Base-by-base conservation (phyloP, 2,797 vertebrate species). In the Galagoides demidoff region DNA sequence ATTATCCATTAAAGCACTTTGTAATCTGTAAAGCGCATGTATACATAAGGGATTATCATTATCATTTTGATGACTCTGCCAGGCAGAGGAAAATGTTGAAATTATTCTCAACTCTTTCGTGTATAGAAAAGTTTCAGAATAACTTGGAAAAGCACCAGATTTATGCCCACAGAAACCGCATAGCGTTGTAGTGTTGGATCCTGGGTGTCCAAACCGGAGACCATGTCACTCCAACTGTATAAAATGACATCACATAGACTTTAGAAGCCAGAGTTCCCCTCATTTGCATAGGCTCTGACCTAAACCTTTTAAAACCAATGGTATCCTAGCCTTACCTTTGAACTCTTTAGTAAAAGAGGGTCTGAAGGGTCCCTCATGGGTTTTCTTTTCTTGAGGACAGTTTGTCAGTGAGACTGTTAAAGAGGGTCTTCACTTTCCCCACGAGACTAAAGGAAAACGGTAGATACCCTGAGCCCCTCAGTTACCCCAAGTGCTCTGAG, bases 31-130 rank as follows among this genome's bases (percentile, higher is more conserved):
- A 93, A 85, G 45, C 77, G 49, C 23, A 25, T 81, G 71, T 91
- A 37, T 83, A 39, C 7, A 0, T 82, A 64, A 71, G 16, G 20
- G 12, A 34, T 82, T 37, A 73, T 86, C 61, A 43, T 77, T 7
- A 83, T 63, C 57, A 25, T 92, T 93, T 64, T 37, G 76, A 37
- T 93, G 87, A 85, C 43, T 84, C 89, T 57, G 10, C 57, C 45
- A 83, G 43, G 31, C 37, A 61, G 25, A 95, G 63, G 61, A 45
- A 93, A 93, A 92, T 31, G 10, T 64, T 64, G 9, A 95, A 93
- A 64, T 95, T 86, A 61, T 27, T 74, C 77, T 82, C 85, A 68
- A 52, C 59, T 76, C 76, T 23, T 89, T n/a, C 70, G 49, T 45
- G 23, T 85, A 93, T 85, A 93, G 78, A 88, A 76, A 74, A 59